Base-by-base conservation (phyloP, 1,140 invertebrate species). In the Pachyrhynchus sulphureomaculatus region DNA sequence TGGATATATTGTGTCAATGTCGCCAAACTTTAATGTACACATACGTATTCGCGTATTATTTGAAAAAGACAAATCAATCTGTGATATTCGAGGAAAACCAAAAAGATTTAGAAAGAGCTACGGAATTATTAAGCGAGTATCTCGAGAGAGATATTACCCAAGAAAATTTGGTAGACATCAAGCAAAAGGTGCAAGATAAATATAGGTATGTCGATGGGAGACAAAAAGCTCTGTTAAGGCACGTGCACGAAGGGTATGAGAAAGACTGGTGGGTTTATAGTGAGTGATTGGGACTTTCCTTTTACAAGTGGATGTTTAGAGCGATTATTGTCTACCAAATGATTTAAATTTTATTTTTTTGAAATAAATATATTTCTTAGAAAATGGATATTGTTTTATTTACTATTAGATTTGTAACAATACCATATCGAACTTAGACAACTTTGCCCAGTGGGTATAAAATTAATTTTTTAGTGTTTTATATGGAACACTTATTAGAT, bases 171-270 rank as follows among this genome's bases (percentile, higher is more conserved):
- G 79, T 83, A 39, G 86, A 88, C 69, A 87, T 89, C 61, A 90
- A 90, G 74, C 87, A 89, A 69, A 88, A 88, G 75, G 87, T 90
- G 24, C 87, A 89, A 74, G 87, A 89, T 73, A 89, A 89, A 72
- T 87, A 86, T 72, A 80, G 86, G 77, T 90, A 90, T 74, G 90
- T 88, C 77, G 87, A 90, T 71, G 84, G 83, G 62, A 76, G 88
- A 59, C 76, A 87, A 32, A 84, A 84, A 71, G 86, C 86, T 23
- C 71, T 90, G 24, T 71, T 89, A 17, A 82, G 86, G 58, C 88
- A 90, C 73, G 88, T 90, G 8, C 84, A 88, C 67, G 88, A 90
- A 77, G 88, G 88, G 8, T 88, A 89, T 72, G 88, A 90, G 64
- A 88, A 86, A 69, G 87, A 90, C 54, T 84, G 84, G 77, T 90